Conservation (phyloP, 2,113 vertebrate species). For the Fulica atra region DNA sequence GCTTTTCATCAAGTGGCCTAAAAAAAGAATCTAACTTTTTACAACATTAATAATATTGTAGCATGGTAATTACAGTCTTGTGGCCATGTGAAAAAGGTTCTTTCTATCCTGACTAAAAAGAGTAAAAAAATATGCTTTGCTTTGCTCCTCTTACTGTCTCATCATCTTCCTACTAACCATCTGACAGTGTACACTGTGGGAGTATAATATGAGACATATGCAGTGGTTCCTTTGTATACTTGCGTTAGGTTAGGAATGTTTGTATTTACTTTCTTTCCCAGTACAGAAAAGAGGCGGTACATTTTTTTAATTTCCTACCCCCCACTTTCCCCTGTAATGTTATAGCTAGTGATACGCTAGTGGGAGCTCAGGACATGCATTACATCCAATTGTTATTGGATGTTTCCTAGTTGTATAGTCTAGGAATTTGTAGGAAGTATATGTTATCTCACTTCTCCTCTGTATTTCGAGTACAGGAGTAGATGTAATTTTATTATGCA, state of each 20-base stretch:
- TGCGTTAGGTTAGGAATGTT: neutral
- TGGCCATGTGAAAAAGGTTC: neutral
- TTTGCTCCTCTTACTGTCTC: neutral
- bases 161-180: neutral
- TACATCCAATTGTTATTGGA: neutral
- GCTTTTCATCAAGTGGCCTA: neutral
- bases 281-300: neutral
- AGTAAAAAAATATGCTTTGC: neutral
- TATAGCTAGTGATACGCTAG: neutral
- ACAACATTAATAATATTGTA: neutral
- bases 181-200: neutral
- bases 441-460: neutral
- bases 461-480: neutral
- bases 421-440: neutral
- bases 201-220: neutral
- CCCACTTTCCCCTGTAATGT: neutral
- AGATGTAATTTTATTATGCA: neutral
- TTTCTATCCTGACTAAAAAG: neutral
- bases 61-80: neutral
- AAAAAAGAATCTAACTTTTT: neutral
- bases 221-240: neutral
- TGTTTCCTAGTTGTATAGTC: neutral
- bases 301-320: neutral
- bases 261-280: neutral
- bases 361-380: neutral